A percentile compares a stretch with the other conserved stretches of the same genome.
Evolutionary conservation across 2,113 vertebrate species (phyloP).

Genomic region (Nipponia nippon): DNA sequence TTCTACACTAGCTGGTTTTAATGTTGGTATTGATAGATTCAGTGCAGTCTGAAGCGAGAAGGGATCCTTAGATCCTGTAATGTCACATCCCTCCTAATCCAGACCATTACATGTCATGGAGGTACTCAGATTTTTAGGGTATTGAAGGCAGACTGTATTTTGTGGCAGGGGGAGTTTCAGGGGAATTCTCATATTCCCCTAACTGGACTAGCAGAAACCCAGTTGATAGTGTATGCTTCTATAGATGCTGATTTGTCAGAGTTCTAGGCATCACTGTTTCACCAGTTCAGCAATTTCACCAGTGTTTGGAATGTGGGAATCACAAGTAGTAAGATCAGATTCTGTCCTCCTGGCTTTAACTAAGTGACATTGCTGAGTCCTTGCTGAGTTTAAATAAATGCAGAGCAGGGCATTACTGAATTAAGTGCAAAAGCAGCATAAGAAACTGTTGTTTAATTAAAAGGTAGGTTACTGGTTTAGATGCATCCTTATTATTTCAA

Average conservation of each 20-base stretch:
- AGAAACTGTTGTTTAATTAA: neutral
- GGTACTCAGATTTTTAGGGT: neutral
- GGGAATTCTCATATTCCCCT: neutral
- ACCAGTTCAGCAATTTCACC: neutral
- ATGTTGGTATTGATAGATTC: neutral
- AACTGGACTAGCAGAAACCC: neutral
- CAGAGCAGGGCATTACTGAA: neutral
- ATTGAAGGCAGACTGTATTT: neutral
- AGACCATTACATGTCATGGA: neutral
- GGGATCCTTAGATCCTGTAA: neutral
- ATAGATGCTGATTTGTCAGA: neutral
- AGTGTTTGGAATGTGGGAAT: neutral
- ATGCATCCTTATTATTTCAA: neutral
- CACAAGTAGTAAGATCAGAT: neutral
- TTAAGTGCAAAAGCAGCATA: neutral
- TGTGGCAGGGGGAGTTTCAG: neutral
- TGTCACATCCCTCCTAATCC: neutral
- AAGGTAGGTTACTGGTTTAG: neutral
- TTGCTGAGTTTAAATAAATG: neutral
- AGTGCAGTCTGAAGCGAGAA: neutral
- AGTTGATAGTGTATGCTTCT: neutral
- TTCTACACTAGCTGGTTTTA: neutral
- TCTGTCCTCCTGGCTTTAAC: neutral
- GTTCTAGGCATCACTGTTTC: neutral
- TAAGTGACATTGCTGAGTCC: neutral